A percentile compares a stretch with the other conserved stretches of the same genome.
These are phyloP conservation scores for Lepisosteus osseus DNA, from an alignment of 2,113 vertebrate genomes.

Conservation along the genomic window DNA sequence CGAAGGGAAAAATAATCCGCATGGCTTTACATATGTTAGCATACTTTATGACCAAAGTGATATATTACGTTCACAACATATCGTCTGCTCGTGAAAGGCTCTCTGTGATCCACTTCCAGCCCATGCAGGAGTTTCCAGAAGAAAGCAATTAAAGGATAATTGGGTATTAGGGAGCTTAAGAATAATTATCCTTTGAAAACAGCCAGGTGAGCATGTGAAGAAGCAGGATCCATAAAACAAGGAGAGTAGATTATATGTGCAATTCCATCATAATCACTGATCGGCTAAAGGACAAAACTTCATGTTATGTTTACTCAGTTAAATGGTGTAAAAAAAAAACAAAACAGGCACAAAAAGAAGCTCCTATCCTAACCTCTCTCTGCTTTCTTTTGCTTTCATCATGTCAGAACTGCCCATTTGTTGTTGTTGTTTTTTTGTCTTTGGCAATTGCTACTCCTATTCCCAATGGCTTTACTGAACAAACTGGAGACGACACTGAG, in stretches of 20 bases:
- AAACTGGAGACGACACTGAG: neutral
- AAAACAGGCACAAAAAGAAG: neutral
- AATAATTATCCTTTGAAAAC: conserved; percentile 2
- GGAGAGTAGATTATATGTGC: neutral
- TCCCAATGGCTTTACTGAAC: neutral
- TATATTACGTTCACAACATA: too few relatives aligned
- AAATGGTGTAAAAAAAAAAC: neutral
- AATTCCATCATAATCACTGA: too few relatives aligned
- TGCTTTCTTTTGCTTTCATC: neutral
- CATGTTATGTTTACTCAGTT: neutral
- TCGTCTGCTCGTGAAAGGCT: too few relatives aligned
- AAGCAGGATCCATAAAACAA: conserved; percentile 1
- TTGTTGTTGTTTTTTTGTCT: neutral
- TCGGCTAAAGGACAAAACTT: too few relatives aligned
- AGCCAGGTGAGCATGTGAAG: neutral
- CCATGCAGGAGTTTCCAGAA: too few relatives aligned
- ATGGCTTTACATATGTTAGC: too few relatives aligned
- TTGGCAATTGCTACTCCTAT: neutral
- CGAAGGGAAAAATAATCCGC: too few relatives aligned
- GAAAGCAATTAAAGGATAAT: conserved; percentile 2
- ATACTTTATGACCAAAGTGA: too few relatives aligned
- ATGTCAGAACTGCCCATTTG: neutral
- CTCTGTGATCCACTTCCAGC: too few relatives aligned
- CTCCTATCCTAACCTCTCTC: too few relatives aligned
- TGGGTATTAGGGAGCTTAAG: conserved; percentile 1